Evolutionary conservation across 2,888 invertebrate genomes (phyloP).

Genomic region (Tetragnatha montana): DNA sequence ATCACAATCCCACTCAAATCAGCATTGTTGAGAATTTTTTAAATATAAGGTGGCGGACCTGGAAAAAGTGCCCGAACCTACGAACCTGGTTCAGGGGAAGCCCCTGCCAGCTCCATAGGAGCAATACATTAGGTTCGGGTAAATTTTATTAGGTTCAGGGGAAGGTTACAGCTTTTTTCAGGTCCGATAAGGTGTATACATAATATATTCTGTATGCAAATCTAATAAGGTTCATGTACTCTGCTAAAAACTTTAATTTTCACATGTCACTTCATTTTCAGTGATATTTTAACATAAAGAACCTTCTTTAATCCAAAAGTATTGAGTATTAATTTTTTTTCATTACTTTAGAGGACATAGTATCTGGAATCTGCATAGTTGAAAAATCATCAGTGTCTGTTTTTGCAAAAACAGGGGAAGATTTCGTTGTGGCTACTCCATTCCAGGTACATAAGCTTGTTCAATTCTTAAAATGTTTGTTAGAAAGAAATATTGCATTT

Average conservation of each 20-base stretch:
- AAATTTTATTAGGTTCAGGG: too few species aligned
- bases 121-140: too few species aligned
- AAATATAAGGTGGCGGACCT: neutral
- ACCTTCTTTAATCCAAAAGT: too few species aligned
- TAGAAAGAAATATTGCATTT: neutral
- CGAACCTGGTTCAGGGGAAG: too few species aligned
- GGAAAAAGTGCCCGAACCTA: too few species aligned
- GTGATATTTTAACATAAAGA: constrained; percentile 2
- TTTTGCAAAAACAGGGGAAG: constrained; percentile 83
- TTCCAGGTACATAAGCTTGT: constrained; percentile 78
- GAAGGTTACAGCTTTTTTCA: too few species aligned
- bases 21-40: neutral
- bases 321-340: neutral
- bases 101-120: too few species aligned
- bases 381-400: constrained; percentile 69
- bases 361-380: constrained; percentile 70
- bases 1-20: too few species aligned
- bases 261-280: too few species aligned
- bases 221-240: neutral
- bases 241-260: too few species aligned
- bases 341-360: constrained; percentile 31
- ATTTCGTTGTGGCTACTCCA: constrained; percentile 88
- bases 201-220: neutral
- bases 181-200: too few species aligned
- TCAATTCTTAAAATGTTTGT: neutral